These are phyloP conservation scores for Procambarus clarkii DNA, from an alignment of 1,140 invertebrate genomes.

Conservation along the genomic window DNA sequence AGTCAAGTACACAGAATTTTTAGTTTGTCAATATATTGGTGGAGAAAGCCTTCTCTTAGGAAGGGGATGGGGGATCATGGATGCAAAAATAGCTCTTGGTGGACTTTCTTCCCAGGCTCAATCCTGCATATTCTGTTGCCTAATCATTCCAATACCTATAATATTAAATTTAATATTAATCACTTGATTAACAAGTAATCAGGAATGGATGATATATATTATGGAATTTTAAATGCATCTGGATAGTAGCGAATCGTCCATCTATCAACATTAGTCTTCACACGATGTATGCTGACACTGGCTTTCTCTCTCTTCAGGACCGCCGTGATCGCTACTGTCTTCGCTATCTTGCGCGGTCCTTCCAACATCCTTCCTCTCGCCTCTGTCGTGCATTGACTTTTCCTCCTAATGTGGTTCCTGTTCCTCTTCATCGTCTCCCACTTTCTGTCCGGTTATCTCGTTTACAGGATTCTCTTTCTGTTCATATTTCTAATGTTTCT, in stretches of 20 bases:
- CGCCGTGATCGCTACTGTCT: too few relatives aligned
- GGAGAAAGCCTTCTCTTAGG: constrained; percentile 19
- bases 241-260: not conserved
- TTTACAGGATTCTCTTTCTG: too few relatives aligned
- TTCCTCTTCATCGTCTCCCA: too few relatives aligned
- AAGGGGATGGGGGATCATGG: constrained; percentile 24
- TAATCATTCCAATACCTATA: not conserved
- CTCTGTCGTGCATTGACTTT: too few relatives aligned
- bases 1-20: not conserved
- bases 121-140: constrained; percentile 18
- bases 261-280: not conserved
- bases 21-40: constrained; percentile 30
- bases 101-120: constrained; percentile 43
- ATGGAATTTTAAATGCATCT: not conserved
- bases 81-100: constrained; percentile 50
- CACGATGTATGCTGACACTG: too few relatives aligned
- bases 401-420: too few relatives aligned
- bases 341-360: too few relatives aligned
- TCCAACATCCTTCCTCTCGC: too few relatives aligned
- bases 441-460: too few relatives aligned
- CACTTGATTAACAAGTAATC: not conserved
- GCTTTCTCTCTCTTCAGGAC: too few relatives aligned
- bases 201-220: not conserved
- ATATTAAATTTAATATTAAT: not conserved
- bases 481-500: too few relatives aligned